phyloP scores from a whole-genome alignment of 2,113 vertebrate genomes.

The Amblyopsis rosae region DNA sequence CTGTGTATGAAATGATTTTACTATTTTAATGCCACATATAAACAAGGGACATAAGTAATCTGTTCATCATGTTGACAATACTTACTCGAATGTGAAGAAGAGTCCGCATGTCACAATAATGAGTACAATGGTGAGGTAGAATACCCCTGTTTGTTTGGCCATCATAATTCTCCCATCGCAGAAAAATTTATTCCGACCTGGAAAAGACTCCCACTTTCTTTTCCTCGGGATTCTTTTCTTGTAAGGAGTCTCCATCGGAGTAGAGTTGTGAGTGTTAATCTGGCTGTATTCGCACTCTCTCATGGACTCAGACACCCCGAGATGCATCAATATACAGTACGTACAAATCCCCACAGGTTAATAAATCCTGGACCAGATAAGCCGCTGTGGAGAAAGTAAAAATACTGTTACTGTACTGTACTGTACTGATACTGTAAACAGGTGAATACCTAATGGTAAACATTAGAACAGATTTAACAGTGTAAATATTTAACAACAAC shows the following conservation, averaged over 20 bases:
- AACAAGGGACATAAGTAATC: not conserved
- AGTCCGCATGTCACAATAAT: conserved; percentile 97
- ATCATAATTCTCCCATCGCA: conserved; percentile 98
- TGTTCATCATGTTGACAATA: conserved; percentile 42
- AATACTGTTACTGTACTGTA: not conserved
- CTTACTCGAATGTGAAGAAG: conserved; percentile 99
- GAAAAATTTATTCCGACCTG: conserved; percentile 96
- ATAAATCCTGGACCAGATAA: conserved; percentile 45
- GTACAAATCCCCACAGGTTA: conserved; percentile 35
- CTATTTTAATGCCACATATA: conserved; percentile 21
- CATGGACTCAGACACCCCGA: conserved; percentile 92
- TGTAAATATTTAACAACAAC: conserved; percentile 6
- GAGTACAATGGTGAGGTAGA: conserved; percentile 95
- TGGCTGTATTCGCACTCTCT: conserved; percentile 98
- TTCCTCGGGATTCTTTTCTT: conserved; percentile 85
- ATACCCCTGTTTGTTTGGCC: conserved; percentile 97
- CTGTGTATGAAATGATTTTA: conserved; percentile 7
- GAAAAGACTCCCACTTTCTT: conserved; percentile 97
- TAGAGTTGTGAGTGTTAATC: conserved; percentile 94
- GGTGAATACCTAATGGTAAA: not conserved
- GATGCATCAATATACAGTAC: conserved; percentile 81
- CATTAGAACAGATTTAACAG: conserved; percentile 32
- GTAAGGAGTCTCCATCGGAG: conserved; percentile 95
- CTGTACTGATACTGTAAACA: no score
- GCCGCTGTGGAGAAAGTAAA: conserved; percentile 45